phyloP scores from a whole-genome alignment of 2,888 invertebrate genomes.

The Biston stratarius region DNA sequence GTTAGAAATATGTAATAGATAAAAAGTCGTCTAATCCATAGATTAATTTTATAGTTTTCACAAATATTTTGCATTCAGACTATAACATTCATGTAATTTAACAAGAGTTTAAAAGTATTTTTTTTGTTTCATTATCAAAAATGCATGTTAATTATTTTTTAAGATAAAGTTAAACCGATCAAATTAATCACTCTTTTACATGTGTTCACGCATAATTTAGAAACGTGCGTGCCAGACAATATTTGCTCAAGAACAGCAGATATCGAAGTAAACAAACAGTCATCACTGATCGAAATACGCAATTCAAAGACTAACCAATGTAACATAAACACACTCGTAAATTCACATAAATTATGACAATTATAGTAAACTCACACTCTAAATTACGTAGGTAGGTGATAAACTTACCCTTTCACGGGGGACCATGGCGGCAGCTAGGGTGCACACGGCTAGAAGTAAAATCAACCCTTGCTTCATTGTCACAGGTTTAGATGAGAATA shows the following conservation, averaged over 20 bases:
- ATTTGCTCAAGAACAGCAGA: background rate
- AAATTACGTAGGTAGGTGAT: background rate
- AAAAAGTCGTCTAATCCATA: too few species aligned
- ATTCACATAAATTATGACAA: background rate
- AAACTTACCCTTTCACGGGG: slow-evolving; percentile 69
- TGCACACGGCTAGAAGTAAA: slow-evolving; percentile 58
- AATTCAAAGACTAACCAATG: slow-evolving; percentile 10
- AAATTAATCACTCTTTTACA: background rate
- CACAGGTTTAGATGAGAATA: slow-evolving; percentile 35
- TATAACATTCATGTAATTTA: too few species aligned
- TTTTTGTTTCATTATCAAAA: too few species aligned
- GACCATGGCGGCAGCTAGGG: slow-evolving; percentile 64
- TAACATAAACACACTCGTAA: slow-evolving; percentile 1
- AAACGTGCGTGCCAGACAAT: background rate
- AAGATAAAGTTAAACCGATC: background rate
- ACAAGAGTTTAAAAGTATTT: too few species aligned
- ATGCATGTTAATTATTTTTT: too few species aligned
- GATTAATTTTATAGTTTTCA: too few species aligned
- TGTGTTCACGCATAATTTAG: background rate
- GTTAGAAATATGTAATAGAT: too few species aligned
- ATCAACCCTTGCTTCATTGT: slow-evolving; percentile 61
- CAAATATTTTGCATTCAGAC: too few species aligned
- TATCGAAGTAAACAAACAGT: slow-evolving; percentile 5
- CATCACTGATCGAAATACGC: slow-evolving; percentile 13
- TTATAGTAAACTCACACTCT: slow-evolving; percentile 29